Evolutionary conservation across 2,797 vertebrate genomes (phyloP).

Genomic region (Anguilla megastoma): DNA sequence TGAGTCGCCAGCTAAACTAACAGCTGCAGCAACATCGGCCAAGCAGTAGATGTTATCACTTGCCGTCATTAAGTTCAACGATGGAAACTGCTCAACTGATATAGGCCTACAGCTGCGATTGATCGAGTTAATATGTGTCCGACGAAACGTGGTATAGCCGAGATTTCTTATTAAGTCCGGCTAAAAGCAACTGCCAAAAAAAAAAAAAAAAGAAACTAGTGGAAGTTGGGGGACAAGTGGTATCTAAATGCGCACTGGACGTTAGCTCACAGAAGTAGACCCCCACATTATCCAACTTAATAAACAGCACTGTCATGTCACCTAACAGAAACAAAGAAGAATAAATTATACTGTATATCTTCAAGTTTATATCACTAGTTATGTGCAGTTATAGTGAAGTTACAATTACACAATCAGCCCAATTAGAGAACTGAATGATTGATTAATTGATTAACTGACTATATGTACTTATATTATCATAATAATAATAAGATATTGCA

Average conservation of each 20-base stretch:
- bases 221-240: neutral
- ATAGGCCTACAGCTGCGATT: slow-evolving; percentile 4
- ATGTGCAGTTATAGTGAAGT: neutral
- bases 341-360: neutral
- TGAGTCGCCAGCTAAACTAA: slow-evolving; percentile 10
- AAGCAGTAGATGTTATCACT: slow-evolving; percentile 36
- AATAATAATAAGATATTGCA: no score
- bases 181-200: neutral
- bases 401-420: neutral
- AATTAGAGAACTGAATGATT: neutral
- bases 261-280: slow-evolving; percentile 1
- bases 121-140: slow-evolving; percentile 37
- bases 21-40: slow-evolving; percentile 35
- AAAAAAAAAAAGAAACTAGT: neutral
- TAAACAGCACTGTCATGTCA: neutral
- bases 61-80: slow-evolving; percentile 23
- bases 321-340: neutral
- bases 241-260: slow-evolving; percentile 10
- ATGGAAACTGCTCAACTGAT: slow-evolving; percentile 35
- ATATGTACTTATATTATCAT: neutral
- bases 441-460: neutral
- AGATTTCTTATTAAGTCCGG: slow-evolving; percentile 31
- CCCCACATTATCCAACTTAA: neutral
- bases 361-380: neutral
- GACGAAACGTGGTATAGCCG: slow-evolving; percentile 1